Conservation (phyloP, 2,113 vertebrate genomes). For the Archilochus colubris region DNA sequence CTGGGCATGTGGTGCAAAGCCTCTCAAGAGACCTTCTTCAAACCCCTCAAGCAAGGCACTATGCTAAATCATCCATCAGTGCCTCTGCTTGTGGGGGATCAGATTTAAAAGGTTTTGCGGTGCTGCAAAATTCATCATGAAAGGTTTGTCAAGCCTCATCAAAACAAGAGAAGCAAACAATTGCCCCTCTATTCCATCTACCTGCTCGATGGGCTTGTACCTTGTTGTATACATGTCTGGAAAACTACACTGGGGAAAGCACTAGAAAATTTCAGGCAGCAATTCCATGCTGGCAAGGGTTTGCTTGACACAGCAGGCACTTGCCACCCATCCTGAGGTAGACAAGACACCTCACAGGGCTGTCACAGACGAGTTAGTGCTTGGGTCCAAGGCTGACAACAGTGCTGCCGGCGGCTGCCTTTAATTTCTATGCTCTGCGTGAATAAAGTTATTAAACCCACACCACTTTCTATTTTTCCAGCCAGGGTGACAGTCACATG, state of each 20-base stretch:
- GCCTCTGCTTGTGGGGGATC: rapidly evolving
- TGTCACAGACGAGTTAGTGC: rapidly evolving
- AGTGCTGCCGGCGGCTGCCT: not conserved
- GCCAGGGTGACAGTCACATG: not conserved
- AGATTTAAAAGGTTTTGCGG: not conserved
- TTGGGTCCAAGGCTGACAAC: not conserved
- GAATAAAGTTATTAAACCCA: not conserved
- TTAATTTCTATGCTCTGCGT: not conserved
- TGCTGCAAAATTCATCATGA: not conserved
- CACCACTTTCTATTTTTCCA: not conserved
- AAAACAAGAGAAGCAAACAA: not conserved
- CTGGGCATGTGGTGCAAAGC: not conserved
- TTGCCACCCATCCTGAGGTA: not conserved
- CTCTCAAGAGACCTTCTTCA: not conserved
- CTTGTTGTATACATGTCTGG: not conserved
- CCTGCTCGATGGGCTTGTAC: not conserved
- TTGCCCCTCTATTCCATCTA: not conserved
- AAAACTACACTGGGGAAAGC: not conserved
- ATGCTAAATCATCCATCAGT: not conserved
- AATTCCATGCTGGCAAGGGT: not conserved
- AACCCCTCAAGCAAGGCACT: not conserved
- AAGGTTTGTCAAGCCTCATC: not conserved
- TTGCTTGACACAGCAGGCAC: rapidly evolving
- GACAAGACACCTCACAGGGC: not conserved
- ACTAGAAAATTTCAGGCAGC: not conserved